Conservation (phyloP, 92 coral and sea anemone species). For the Plumapathes pennacea region DNA sequence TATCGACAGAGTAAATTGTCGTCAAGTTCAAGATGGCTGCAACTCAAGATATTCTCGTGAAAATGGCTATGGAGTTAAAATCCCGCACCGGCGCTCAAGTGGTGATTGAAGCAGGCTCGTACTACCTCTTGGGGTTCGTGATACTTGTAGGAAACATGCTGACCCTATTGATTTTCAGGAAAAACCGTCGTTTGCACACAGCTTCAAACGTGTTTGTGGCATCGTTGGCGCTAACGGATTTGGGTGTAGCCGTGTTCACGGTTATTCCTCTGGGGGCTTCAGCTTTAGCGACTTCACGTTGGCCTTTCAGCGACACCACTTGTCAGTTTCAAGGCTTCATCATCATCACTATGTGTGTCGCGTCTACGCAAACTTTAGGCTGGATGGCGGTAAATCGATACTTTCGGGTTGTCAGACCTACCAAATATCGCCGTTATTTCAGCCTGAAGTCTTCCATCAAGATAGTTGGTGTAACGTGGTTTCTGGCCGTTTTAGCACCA, state of each 20-base stretch:
- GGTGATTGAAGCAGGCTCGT: slow-evolving; percentile 39
- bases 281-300: slow-evolving; percentile 17
- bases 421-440: slow-evolving; percentile 38
- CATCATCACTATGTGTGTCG: slow-evolving; percentile 21
- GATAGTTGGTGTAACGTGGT: slow-evolving; percentile 31
- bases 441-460: slow-evolving; percentile 15
- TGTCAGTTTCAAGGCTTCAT: slow-evolving; percentile 63
- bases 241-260: slow-evolving; percentile 35
- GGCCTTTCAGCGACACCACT: slow-evolving; percentile 51
- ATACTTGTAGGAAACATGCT: slow-evolving; percentile 45
- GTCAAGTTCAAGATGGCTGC: slow-evolving; percentile 8
- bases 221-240: slow-evolving; percentile 62
- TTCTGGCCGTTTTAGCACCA: slow-evolving; percentile 25
- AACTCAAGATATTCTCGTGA: not conserved
- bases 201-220: slow-evolving; percentile 44
- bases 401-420: slow-evolving; percentile 51
- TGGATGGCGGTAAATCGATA: slow-evolving; percentile 58
- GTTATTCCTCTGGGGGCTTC: slow-evolving; percentile 34
- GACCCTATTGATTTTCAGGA: slow-evolving; percentile 36
- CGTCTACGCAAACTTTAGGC: slow-evolving; percentile 60
- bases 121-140: slow-evolving; percentile 15
- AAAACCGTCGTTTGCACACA: slow-evolving; percentile 31
- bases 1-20: too few species aligned
- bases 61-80: slow-evolving; percentile 30
- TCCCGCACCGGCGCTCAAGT: slow-evolving; percentile 29